Evolutionary conservation across 2,888 invertebrate species (phyloP).

Genomic region (Leptarthrus brevirostris): DNA sequence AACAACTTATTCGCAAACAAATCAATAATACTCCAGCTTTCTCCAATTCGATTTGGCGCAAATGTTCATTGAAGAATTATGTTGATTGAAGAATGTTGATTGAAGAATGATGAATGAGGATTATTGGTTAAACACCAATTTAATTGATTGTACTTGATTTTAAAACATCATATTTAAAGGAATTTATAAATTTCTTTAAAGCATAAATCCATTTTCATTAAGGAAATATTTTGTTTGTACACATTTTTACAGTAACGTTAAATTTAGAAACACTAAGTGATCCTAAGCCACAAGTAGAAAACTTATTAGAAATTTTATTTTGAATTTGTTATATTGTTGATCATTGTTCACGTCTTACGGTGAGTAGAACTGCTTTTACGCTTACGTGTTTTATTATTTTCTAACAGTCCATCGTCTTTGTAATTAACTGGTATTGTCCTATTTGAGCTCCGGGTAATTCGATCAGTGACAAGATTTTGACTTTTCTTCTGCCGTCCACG

Average conservation of each 20-base stretch:
- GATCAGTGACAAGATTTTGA: slow-evolving; percentile 21
- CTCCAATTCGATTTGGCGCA: not conserved
- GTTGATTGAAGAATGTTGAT: slow-evolving; percentile 46
- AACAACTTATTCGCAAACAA: slow-evolving; percentile 41
- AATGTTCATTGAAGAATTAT: slow-evolving; percentile 38
- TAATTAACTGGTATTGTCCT: slow-evolving; percentile 26
- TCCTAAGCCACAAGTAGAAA: too few relatives aligned
- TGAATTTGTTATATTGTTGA: not conserved
- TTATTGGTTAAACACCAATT: too few relatives aligned
- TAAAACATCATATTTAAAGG: too few relatives aligned
- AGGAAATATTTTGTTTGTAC: slow-evolving; percentile 16
- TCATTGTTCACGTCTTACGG: slow-evolving; percentile 2
- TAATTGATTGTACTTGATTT: too few relatives aligned
- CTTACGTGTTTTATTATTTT: slow-evolving; percentile 28
- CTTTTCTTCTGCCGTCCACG: slow-evolving; percentile 29
- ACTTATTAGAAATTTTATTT: too few relatives aligned
- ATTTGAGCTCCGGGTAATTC: slow-evolving; percentile 48
- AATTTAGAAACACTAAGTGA: too few relatives aligned
- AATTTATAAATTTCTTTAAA: too few relatives aligned
- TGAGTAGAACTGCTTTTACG: slow-evolving; percentile 31
- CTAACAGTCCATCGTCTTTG: slow-evolving; percentile 39
- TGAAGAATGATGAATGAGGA: too few relatives aligned
- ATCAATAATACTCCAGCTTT: not conserved
- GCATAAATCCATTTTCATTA: too few relatives aligned
- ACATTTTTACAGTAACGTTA: too few relatives aligned